These are phyloP conservation scores for Hyperoplus immaculatus DNA, from an alignment of 2,797 vertebrate species.

Conservation along the genomic window DNA sequence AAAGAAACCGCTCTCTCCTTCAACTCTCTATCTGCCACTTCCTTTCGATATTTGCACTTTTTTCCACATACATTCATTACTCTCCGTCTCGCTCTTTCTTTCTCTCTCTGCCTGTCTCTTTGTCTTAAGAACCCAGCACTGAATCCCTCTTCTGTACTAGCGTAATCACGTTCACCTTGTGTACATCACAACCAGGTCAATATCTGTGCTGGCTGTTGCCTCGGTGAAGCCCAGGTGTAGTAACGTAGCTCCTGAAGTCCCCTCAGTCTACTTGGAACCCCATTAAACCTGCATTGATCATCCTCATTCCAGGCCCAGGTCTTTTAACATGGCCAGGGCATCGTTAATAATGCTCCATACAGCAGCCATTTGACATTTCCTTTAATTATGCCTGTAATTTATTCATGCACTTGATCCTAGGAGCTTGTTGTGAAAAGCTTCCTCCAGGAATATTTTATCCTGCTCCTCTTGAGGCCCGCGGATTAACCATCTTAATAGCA, in stretches of 20 bases:
- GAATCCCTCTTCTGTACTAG: constrained; percentile 33
- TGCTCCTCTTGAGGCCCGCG: constrained; percentile 74
- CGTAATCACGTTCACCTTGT: constrained; percentile 33
- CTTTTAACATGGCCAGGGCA: constrained; percentile 73
- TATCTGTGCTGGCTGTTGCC: constrained; percentile 57
- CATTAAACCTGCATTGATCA: constrained; percentile 83
- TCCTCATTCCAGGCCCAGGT: constrained; percentile 71
- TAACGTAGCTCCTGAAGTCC: constrained; percentile 56
- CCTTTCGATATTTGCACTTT: constrained; percentile 26
- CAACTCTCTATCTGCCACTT: constrained; percentile 36
- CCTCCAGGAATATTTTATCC: constrained; percentile 85
- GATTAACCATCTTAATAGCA: constrained; percentile 86
- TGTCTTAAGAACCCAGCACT: constrained; percentile 38
- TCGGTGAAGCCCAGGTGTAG: constrained; percentile 72
- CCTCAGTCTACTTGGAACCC: constrained; percentile 65
- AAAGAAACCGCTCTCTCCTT: constrained; percentile 42
- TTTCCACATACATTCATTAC: constrained; percentile 53
- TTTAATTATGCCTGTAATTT: constrained; percentile 90
- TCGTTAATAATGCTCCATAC: constrained; percentile 85
- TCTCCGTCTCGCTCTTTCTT: constrained; percentile 18
- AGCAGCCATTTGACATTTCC: constrained; percentile 86
- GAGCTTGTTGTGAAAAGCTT: constrained; percentile 86
- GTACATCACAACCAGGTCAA: constrained; percentile 56
- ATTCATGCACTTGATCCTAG: constrained; percentile 87
- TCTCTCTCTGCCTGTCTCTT: constrained; percentile 24